A percentile compares a stretch with the other conserved stretches of the same genome.
Evolutionary conservation across 35 echinoderm and acorn worm genomes (phyloP).

Genomic region (Apostichopus japonicus): DNA sequence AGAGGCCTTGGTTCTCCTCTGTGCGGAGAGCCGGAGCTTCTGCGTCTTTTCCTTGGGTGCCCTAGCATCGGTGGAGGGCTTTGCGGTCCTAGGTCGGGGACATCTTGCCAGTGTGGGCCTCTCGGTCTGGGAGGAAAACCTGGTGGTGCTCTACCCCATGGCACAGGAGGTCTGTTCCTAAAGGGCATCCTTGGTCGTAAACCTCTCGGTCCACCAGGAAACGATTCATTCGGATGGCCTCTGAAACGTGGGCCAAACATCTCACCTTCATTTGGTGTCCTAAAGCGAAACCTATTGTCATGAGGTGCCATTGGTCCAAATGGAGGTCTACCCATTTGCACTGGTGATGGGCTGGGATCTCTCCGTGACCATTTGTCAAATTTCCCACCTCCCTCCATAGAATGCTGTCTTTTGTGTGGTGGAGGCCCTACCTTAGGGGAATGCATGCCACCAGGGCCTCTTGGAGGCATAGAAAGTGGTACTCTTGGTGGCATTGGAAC

Average conservation of each 20-base stretch:
- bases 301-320: not conserved
- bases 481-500: conserved; percentile 15
- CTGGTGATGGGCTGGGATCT: not conserved
- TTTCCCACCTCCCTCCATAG: not conserved
- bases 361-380: not conserved
- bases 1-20: not conserved
- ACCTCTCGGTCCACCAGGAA: not conserved
- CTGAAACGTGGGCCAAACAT: conserved; percentile 36
- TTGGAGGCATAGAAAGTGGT: not conserved
- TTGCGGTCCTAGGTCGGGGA: not conserved
- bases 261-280: not conserved
- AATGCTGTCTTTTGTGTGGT: not conserved
- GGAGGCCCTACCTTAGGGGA: not conserved
- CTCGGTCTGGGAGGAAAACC: not conserved
- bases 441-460: not conserved
- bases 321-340: not conserved
- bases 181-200: conserved; percentile 17
- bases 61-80: not conserved
- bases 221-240: not conserved
- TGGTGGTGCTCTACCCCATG: not conserved
- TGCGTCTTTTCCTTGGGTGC: conserved; percentile 18
- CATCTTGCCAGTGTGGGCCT: conserved; percentile 9
- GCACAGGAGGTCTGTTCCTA: not conserved
- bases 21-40: conserved; percentile 19
- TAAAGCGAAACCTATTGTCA: not conserved